Evolutionary conservation across 2,797 vertebrate species (phyloP), one percentile per base, ranked within the genome.

Genomic region (Taenioides sp.): DNA sequence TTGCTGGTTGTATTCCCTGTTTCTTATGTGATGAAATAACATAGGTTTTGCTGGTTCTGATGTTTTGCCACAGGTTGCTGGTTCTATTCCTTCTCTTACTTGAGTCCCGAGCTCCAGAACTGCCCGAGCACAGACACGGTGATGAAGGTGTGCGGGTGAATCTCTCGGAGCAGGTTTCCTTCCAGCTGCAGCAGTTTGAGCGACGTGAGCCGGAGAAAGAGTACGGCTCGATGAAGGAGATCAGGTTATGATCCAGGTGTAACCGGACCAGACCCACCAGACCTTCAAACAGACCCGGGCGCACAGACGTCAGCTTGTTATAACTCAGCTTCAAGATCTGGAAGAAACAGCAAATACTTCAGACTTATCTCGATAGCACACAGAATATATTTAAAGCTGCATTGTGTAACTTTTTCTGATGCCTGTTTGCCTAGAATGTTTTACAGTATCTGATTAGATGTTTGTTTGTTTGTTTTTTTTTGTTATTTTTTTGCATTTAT

Each of bases 321-420:
- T 95, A 95, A 77, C 94, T 95, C 80, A 95, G 74, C 86, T 95
- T 95, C 79, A 95, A 71, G 67, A 94, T 93, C 94, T 95, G 83
- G 9, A 67, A 61, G 16, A 76, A 65, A 11, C 22, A 37, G 16
- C 18, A 7, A 25, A 57, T 10, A 34, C 31, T 34, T 31, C 28
- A 31, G 2, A 31, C 28, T 31, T 31, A 31, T 31, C 25, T 27
- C 25, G n/a, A 27, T 27, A 27, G 25, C 25, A 27, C 2, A 27
- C 25, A 27, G 25, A 27, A 1, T 1, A 27, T 27, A 27, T 27
- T n/a, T 27, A 27, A 27, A 27, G 25, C 25, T 27, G 25, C 25
- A 27, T 2, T 2, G 25, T 1, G 25, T 27, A 27, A 27, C 28
- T 31, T 31, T 31, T 31, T 31, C 28, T 31, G 28, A 31, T 31